Evolutionary conservation across 2,888 invertebrate species (phyloP).

Genomic region (Chymomyza caudatula): DNA sequence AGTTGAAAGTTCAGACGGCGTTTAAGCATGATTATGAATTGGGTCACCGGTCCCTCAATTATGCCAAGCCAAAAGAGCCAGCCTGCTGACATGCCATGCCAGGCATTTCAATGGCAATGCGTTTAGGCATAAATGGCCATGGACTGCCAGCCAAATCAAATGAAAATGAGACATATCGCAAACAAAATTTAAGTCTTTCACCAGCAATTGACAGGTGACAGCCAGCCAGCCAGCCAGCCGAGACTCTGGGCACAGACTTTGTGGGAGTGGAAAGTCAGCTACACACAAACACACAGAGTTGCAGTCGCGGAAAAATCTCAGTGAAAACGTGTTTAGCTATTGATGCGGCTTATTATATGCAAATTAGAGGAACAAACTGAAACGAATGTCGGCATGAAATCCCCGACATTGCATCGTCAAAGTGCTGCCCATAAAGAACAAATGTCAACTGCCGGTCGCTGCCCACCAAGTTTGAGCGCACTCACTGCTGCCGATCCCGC

Average conservation of each 20-base stretch:
- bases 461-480: not conserved
- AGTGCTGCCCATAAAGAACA: constrained; percentile 73
- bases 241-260: not conserved
- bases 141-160: constrained; percentile 64
- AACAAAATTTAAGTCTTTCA: constrained; percentile 54
- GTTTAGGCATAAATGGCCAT: constrained; percentile 23
- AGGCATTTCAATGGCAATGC: not conserved
- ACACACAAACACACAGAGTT: too few species aligned
- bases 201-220: constrained; percentile 69
- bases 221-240: constrained; percentile 10
- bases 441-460: constrained; percentile 50
- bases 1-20: constrained; percentile 70
- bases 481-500: not conserved
- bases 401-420: constrained; percentile 17
- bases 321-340: constrained; percentile 74
- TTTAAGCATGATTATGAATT: constrained; percentile 72
- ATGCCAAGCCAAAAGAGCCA: constrained; percentile 50
- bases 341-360: constrained; percentile 78
- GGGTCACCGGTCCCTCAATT: constrained; percentile 69
- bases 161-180: constrained; percentile 74
- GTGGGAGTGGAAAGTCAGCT: constrained; percentile 25
- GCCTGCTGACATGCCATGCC: not conserved
- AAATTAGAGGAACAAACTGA: constrained; percentile 69
- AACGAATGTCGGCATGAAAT: constrained; percentile 25
- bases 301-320: constrained; percentile 57